Base-by-base conservation (phyloP, 2,797 vertebrate genomes). In the Pagetopsis macropterus region DNA sequence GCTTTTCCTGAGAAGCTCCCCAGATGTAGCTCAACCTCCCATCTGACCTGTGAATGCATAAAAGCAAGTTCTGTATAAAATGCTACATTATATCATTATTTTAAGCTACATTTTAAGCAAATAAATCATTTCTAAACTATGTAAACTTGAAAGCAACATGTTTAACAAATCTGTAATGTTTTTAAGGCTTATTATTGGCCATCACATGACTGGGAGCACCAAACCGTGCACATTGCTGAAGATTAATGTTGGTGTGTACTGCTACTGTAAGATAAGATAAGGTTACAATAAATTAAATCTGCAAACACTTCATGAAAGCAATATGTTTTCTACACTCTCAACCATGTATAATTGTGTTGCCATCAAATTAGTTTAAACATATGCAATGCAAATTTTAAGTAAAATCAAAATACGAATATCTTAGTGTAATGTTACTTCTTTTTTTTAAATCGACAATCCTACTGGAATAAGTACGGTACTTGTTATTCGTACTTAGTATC, bases 181-280 rank as follows among this genome's bases (percentile, higher is more conserved):
- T 5, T 27, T 27, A 33, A 31, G 21, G 15, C 46, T 13, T 9
- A 43, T 23, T 10, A 43, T 60, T 31, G 13, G 7, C 23, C 14
- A 57, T 65, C 65, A 31, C 1, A 54, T 15, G 33, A 46, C 44
- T 56, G 49, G 27, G 37, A 46, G 31, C 6, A 48, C 49, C 3
- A 67, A 41, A 50, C 4, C 21, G 6, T 56, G 45, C 27, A 27
- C 27, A 27, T 27, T 27, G 27, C 43, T 44, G 31, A 17, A 57
- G 15, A 52, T 70, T 21, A 12, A 40, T 57, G 40, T 5, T 27
- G 37, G 16, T 31, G 17, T 23, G 17, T 50, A 10, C 50, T 52
- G 19, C 17, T 14, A 44, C 45, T 49, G 6, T 21, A 52, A 31
- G 55, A 61, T 56, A 67, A 74, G 62, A 59, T 41, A 65, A 59